Evolutionary conservation across 2,113 vertebrate genomes (phyloP), one percentile per base, ranked within the genome.

Genomic region (Cercopithecus mona): DNA sequence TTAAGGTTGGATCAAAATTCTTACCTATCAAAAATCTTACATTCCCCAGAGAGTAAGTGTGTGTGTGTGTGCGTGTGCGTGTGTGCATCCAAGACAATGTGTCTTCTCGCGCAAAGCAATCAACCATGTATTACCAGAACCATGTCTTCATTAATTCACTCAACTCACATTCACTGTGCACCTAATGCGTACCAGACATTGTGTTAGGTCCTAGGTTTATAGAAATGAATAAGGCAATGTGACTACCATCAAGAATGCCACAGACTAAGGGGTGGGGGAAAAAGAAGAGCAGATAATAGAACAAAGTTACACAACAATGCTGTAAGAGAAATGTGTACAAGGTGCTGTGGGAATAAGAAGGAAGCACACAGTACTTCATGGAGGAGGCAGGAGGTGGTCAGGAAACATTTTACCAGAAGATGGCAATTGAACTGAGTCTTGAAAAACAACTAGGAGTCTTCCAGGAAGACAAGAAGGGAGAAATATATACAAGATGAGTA

Each of bases 331-430:
- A 55, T 48, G 40, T 85, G 48, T 79, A 43, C 27, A 91, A 76
- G 5, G 20, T 70, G 12, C 4, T 45, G 2, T 30, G 32, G n/a
- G 38, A 87, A 48, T 64, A 23, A 88, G 32, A 94, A 79, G 68
- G 61, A 48, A 79, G 38, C 14, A 76, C 73, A 80, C 43, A 88
- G 48, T 8, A 64, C 52, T 82, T 18, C 8, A 3, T 55, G 18
- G 18, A 59, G 40, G 23, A 76, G 50, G 25, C 55, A 3, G 16
- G 38, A 8, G 8, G 8, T 30, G 13, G 22, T 40, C 32, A n/a
- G 72, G 55, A 88, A 87, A 81, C 17, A 76, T 94, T 94, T 93
- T 27, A 59, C 27, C 18, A 85, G 38, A 93, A 89, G 27, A 88
- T 76, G 61, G 80, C 59, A 84, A 68, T 66, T 94, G 27, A 88